Evolutionary conservation across 1,140 invertebrate genomes (phyloP).

Genomic region (Drosophila nasuta): DNA sequence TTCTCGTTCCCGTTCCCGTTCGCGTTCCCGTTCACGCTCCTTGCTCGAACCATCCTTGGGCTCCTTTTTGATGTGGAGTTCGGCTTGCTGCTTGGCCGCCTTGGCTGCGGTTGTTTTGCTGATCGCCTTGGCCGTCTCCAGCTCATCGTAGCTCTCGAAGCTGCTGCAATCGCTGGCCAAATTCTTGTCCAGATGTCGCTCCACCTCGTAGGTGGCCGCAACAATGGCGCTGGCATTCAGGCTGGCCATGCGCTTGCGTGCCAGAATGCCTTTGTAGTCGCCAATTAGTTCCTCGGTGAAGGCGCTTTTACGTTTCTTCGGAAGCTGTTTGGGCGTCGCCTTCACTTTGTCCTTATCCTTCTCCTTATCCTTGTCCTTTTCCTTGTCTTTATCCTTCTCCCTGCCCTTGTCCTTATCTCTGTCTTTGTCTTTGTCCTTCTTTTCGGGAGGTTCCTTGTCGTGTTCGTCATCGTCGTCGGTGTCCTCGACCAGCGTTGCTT

Average conservation of each 20-base stretch:
- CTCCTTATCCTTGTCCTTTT: constrained; percentile 39
- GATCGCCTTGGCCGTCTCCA: constrained; percentile 40
- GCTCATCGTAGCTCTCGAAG: constrained; percentile 84
- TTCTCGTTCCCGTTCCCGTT: neutral
- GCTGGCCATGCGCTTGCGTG: constrained; percentile 96
- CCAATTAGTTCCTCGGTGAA: constrained; percentile 90
- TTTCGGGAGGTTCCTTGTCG: constrained; percentile 16
- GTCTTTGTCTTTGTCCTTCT: constrained; percentile 32
- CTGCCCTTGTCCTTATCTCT: constrained; percentile 27
- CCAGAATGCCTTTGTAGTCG: constrained; percentile 94
- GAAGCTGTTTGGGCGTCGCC: constrained; percentile 67
- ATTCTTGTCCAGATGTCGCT: constrained; percentile 84
- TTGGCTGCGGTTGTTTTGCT: neutral
- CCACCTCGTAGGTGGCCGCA: constrained; percentile 95
- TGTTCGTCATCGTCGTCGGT: constrained; percentile 23
- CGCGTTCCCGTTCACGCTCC: constrained; percentile 26
- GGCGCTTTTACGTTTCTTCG: constrained; percentile 85
- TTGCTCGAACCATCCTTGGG: constrained; percentile 39
- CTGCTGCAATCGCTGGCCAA: constrained; percentile 85
- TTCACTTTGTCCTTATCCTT: constrained; percentile 37
- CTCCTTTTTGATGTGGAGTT: constrained; percentile 68
- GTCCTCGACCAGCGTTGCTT: neutral
- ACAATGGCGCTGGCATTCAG: constrained; percentile 96
- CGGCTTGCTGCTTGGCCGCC: neutral
- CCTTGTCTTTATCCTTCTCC: constrained; percentile 40